A percentile compares a stretch with the other conserved stretches of the same genome.
Conservation (phyloP, 2,113 vertebrate genomes). For the Pseudorectes ferrugineus region DNA sequence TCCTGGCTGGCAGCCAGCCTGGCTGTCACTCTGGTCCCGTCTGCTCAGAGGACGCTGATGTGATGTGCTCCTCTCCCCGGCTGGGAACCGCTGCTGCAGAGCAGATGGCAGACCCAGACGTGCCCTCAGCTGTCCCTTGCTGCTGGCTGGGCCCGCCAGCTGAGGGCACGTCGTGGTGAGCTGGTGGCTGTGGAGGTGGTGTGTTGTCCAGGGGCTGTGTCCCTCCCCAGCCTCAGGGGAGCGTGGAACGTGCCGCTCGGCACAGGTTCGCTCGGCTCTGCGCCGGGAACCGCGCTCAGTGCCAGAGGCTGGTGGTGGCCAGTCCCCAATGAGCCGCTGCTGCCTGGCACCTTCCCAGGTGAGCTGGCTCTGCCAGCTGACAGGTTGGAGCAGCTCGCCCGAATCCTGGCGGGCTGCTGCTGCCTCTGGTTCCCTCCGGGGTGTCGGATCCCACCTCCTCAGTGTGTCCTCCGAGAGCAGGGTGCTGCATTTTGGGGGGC, state of each 20-base stretch:
- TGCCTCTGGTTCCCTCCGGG: rapidly evolving
- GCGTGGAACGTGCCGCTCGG: rapidly evolving
- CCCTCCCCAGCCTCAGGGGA: neutral
- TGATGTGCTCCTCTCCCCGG: neutral
- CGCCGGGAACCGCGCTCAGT: rapidly evolving
- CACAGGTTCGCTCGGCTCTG: neutral
- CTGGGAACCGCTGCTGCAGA: rapidly evolving
- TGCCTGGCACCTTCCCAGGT: neutral
- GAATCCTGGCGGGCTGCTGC: neutral
- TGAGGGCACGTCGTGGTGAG: neutral
- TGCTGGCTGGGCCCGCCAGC: neutral
- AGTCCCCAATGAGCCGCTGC: rapidly evolving
- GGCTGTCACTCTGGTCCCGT: rapidly evolving
- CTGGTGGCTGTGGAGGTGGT: neutral
- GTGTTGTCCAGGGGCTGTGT: neutral
- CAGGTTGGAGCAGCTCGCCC: neutral
- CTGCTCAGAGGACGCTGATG: rapidly evolving
- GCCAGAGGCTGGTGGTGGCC: neutral
- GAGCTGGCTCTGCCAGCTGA: neutral
- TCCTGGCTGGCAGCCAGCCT: neutral
- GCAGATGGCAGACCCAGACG: neutral
- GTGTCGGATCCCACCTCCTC: neutral
- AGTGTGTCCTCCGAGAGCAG: rapidly evolving
- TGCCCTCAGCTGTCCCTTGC: neutral
- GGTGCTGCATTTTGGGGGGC: rapidly evolving